Evolutionary conservation across 2,888 invertebrate species (phyloP).

Genomic region (Drosophila gaucha): DNA sequence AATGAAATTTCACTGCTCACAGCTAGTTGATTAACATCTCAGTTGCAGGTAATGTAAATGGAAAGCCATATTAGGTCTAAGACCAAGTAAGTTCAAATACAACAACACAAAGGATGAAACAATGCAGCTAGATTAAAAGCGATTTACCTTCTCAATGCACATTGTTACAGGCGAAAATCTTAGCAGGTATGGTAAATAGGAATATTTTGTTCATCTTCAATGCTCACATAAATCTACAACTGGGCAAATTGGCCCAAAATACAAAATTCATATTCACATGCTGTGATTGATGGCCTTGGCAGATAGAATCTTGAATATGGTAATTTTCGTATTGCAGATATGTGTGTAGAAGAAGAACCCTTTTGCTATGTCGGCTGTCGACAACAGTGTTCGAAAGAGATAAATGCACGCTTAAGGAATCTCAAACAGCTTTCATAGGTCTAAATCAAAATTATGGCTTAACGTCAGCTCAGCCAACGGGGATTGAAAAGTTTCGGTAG

Average conservation of each 20-base stretch:
- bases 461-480: constrained; percentile 48
- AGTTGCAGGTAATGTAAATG: neutral
- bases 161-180: neutral
- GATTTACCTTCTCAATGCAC: constrained; percentile 4
- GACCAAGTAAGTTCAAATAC: too few relatives aligned
- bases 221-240: constrained; percentile 42
- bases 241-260: constrained; percentile 44
- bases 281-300: constrained; percentile 54
- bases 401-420: constrained; percentile 54
- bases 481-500: constrained; percentile 48
- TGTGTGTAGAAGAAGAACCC: constrained; percentile 27
- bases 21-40: neutral
- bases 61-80: neutral
- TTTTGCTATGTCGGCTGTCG: constrained; percentile 38
- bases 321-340: constrained; percentile 10
- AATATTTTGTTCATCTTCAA: constrained; percentile 12
- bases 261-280: constrained; percentile 55
- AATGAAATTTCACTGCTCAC: neutral
- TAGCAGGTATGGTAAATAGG: constrained; percentile 9
- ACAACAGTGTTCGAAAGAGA: constrained; percentile 51
- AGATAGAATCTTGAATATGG: constrained; percentile 8
- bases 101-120: too few relatives aligned
- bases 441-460: constrained; percentile 67
- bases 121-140: neutral
- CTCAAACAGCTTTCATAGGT: constrained; percentile 48